Base-by-base conservation (phyloP, 2,797 vertebrate genomes). In the Erethizon dorsatum region DNA sequence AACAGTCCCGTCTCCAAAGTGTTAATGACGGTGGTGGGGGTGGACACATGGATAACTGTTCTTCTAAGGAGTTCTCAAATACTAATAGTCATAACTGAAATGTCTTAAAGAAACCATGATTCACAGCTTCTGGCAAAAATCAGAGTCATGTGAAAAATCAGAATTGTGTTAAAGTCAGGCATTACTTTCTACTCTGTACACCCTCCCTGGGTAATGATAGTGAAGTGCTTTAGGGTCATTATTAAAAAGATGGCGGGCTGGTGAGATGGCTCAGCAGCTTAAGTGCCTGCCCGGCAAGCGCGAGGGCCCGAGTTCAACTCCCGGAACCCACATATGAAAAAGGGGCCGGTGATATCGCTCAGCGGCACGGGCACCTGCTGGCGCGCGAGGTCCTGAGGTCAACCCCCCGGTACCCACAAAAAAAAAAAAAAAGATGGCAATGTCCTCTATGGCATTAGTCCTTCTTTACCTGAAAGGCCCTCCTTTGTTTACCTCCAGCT, bases 41-140 rank as follows among this genome's bases (percentile, higher is more conserved):
- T 8, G 2, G 26, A 26, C 11, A 24, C 22, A 75, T 13, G 9
- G 22, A 11, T 10, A 45, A 41, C 20, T 73, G 37, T 31, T 86
- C 63, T 59, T n/a, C n/a, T n/a, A 31, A 65, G 2, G 24, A 41
- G 4, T 56, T 75, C 45, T 45, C 14, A 69, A 13, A 10, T 26
- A 59, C 69, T 59, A 17, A 26, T 65, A 28, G 6, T 69, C 41
- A 47, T 45, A 54, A 57, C 33, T 87, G 52, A 91, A 95, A 78
- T 56, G 26, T 54, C 59, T 52, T 78, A 24, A 45, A 89, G 5
- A 45, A 83, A 28, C 4, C 91, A 2, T 37, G 47, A 85, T 28
- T 65, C 87, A 83, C 1, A 88, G 24, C 33, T 88, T 17, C 67
- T 83, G 41, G 59, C 83, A 91, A 91, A 69, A 61, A 85, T 6